These are phyloP conservation scores for Rhodophaea formosa DNA, from an alignment of 2,888 invertebrate genomes.

Conservation along the genomic window DNA sequence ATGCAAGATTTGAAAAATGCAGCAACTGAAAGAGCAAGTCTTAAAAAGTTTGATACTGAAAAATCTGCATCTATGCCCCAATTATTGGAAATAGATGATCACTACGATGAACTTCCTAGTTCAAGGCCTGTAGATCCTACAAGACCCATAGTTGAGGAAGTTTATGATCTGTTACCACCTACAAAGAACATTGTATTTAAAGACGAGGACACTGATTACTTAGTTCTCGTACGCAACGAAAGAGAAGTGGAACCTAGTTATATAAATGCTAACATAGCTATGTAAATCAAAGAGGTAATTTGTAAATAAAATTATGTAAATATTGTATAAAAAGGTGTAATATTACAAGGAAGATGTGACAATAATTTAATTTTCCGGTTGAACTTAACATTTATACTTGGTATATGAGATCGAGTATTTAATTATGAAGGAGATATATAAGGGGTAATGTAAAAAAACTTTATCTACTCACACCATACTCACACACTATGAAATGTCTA, in stretches of 20 bases:
- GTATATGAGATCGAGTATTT: too few relatives aligned
- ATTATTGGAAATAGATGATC: background rate
- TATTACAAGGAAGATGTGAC: too few relatives aligned
- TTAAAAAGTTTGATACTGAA: background rate
- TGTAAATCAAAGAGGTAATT: background rate
- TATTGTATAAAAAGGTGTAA: too few relatives aligned
- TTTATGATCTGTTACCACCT: background rate
- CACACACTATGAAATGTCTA: too few relatives aligned
- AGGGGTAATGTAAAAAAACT: too few relatives aligned
- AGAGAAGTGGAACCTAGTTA: background rate
- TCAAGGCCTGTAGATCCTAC: background rate
- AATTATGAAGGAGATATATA: too few relatives aligned
- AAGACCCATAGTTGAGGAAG: background rate
- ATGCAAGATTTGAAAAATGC: constrained; percentile 5
- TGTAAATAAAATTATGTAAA: too few relatives aligned
- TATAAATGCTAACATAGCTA: constrained; percentile 2
- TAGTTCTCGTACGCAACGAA: background rate
- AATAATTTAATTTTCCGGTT: too few relatives aligned
- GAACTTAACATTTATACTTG: too few relatives aligned
- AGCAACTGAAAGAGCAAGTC: background rate
- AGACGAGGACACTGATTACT: background rate
- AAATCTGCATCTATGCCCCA: background rate
- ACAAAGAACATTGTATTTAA: background rate
- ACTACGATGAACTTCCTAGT: background rate
- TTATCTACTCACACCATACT: too few relatives aligned